phyloP scores from a whole-genome alignment of 2,797 vertebrate genomes.

The Xiphorhynchus erythropygius region DNA sequence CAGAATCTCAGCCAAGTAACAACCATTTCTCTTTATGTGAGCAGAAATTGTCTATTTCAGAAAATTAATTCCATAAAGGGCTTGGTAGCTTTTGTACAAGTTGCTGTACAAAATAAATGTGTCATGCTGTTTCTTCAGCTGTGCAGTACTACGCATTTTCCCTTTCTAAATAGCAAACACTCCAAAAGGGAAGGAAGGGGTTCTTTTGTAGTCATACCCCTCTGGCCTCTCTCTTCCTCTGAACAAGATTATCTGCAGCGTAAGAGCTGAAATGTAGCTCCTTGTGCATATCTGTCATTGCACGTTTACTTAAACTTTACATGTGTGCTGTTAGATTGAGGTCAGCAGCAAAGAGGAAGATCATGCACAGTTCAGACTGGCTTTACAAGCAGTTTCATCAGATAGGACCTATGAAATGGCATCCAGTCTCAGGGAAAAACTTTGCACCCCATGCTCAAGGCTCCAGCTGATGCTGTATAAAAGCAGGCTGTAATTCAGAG shows the following conservation, averaged over 20 bases:
- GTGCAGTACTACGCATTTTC: background rate
- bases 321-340: background rate
- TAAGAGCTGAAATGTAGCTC: background rate
- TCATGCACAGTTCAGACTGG: background rate
- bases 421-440: background rate
- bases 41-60: background rate
- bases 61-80: background rate
- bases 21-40: background rate
- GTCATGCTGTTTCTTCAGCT: constrained; percentile 50
- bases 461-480: background rate
- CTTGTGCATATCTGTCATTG: background rate
- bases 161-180: constrained; percentile 39
- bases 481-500: background rate
- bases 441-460: background rate
- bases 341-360: background rate
- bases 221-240: constrained; percentile 1
- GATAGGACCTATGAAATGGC: background rate
- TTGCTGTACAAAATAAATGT: constrained; percentile 10
- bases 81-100: background rate
- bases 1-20: background rate
- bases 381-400: background rate
- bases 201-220: background rate
- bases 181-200: constrained; percentile 37
- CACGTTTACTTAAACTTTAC: fast-evolving
- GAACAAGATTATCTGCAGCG: background rate